Base-by-base conservation (phyloP, 2,888 invertebrate species). In the Kryphioiulus occultus region DNA sequence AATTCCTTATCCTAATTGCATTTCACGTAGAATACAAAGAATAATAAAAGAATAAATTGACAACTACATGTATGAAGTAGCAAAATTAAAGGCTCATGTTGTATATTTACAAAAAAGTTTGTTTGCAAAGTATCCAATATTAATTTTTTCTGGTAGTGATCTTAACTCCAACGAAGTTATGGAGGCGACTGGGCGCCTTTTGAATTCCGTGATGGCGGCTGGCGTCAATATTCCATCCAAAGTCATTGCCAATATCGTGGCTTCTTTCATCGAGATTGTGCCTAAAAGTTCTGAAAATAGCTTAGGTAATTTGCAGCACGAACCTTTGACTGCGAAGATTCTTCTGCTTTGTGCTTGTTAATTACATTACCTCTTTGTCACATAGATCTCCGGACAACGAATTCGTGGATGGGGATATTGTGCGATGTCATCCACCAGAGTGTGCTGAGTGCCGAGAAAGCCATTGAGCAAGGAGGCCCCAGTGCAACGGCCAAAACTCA, bases 241-340 rank as follows among this genome's bases (percentile, higher is more conserved):
- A 35, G 84, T 84, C 22, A 84, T 84, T 9, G 84, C 84, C n/a
- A 84, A 84, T 19, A 84, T 84, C 35, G 39, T 84, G 84, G 42
- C 84, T 19, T 84, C 42, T 2, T 84, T 35, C 68, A 68, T 68
- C 68, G 68, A 68, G 68, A 68, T 68, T 26, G 68, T 68, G 12
- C 68, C 68, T 0, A 68, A 26, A 22, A 68, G 68, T 26, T 26
- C 68, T 12, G 68, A 26, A 68, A 68, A 68, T 26, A n/a, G 26
- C 10, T 12, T 68, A 26, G 68, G 68, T 68, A 68, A 0, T 68
- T 3, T 59, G 47, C 10, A 15, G 17, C 17, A 12, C 15, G 15
- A 59, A n/a, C 59, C 5, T 59, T 5, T 3, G 22, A 26, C 12
- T 10, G 26, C 68, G 9, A 26, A 15, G 12, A 10, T 68, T 68